Evolutionary conservation across 2,797 vertebrate species (phyloP).

Genomic region (Danio albolineatus): DNA sequence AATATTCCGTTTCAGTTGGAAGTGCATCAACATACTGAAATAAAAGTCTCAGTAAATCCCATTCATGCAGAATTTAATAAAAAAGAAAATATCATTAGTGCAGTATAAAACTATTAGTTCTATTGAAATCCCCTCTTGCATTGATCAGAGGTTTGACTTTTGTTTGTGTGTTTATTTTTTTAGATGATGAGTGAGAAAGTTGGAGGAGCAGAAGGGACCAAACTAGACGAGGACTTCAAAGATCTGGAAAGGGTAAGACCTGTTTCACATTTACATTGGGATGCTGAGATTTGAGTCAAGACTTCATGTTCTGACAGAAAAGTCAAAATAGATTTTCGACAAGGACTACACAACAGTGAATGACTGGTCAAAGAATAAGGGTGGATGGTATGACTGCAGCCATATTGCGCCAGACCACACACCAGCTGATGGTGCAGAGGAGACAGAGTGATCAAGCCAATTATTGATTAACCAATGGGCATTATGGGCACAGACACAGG

Average conservation of each 20-base stretch:
- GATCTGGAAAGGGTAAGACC: conserved; percentile 90
- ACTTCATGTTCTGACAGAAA: neutral
- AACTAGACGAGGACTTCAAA: conserved; percentile 95
- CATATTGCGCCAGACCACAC: no score
- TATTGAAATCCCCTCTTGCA: neutral
- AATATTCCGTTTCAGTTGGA: no score
- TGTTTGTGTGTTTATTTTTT: neutral
- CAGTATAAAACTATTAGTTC: neutral
- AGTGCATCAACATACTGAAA: no score
- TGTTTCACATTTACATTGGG: neutral
- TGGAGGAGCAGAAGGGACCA: conserved; percentile 95
- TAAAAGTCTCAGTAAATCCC: no score
- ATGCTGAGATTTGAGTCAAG: neutral
- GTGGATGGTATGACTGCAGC: no score
- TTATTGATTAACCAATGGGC: no score
- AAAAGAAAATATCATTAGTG: neutral
- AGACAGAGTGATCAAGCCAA: no score
- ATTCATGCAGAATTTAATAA: no score
- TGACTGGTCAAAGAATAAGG: no score
- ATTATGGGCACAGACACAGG: no score
- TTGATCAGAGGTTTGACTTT: neutral
- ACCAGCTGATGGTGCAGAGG: no score
- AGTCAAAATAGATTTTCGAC: neutral
- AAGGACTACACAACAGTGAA: neutral
- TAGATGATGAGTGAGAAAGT: conserved; percentile 98